Evolutionary conservation across 2,113 vertebrate species (phyloP), one percentile per base, ranked within the genome.

Genomic region (Elachura formosa): DNA sequence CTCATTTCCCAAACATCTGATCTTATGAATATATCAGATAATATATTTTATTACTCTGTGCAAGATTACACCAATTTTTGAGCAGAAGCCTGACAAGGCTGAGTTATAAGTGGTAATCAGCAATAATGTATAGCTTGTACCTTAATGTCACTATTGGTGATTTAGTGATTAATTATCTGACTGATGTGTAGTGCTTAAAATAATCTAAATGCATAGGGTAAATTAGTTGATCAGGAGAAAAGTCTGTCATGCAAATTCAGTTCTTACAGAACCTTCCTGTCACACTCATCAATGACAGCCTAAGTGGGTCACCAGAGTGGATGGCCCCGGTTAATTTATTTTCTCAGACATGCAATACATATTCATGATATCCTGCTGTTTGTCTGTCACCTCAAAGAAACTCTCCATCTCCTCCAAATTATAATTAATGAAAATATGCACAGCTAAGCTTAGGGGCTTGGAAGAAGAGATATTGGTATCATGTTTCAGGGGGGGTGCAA

Each of bases 281-380:
- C 98, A 98, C 97, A 97, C 97, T 97, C 90, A 90, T 98, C 98
- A 98, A 98, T 99, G 99, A 99, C 99, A 99, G 97, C 97, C 97
- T 98, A 99, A 99, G 98, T 99, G 98, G 99, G 98, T 99, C 99
- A 99, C 98, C 96, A 88, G 98, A 98, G 98, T 98, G 98, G 98
- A 98, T 98, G 98, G 98, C 98, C 98, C 96, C 98, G 98, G 98
- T 98, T 99, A 98, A 99, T 99, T 99, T 99, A 98, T 99, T 99
- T 99, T 99, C 98, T 98, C 98, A 99, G 98, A 98, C 97, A 97
- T 89, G 87, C 90, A 97, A 99, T 99, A 98, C 98, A 99, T 99
- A 99, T 99, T 99, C 99, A 99, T 99, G 98, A 98, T 98, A 98
- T 97, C 98, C 98, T 98, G 98, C 99, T 99, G 99, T 98, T 99